Base-by-base conservation (phyloP, 2,888 invertebrate species). In the Luperina nickerlii region DNA sequence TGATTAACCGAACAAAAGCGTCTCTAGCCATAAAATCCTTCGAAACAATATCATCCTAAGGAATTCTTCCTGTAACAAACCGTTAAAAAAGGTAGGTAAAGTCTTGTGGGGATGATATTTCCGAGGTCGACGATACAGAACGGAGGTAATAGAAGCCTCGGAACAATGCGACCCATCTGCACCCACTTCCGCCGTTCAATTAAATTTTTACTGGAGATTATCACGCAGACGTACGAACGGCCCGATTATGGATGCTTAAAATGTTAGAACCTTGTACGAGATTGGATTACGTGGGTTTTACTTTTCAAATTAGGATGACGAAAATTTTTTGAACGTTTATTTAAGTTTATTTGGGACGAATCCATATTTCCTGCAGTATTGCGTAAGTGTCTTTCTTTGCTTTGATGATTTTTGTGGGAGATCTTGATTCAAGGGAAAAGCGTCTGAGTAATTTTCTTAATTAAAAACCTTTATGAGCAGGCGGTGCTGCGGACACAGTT, bases 131-230 rank as follows among this genome's bases (percentile, higher is more conserved):
- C 83, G 80, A 79, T 85, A 88, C 87, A 89, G 78, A 84, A 70
- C 51, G 77, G 88, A 87, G 84, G 85, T 80, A 79, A 73, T 65
- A 77, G 82, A 83, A 90, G 92, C 91, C 91, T 88, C 89, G 91
- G 89, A 90, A 94, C 94, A 96, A 95, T 87, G 88, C 86, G 93
- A 91, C 95, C 95, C 96, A 96, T 95, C 96, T 96, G 96, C 93
- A 92, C 91, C 89, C 91, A 90, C 92, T 94, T 93, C 93, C 91
- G 91, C 94, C 95, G 96, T 97, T 96, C 96, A 96, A 97, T 97
- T 97, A 96, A 96, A 95, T 97, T 97, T 97, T 96, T 96, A 97
- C 95, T 95, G 95, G 92, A 96, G 96, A 97, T 96, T 96, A 97
- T 97, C 97, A 97, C 96, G 96, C 96, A 95, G 95, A 93, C 93